Evolutionary conservation across 37 sponge, comb jelly and placozoan genomes (phyloP).

Genomic region (Oopsacas minuta): DNA sequence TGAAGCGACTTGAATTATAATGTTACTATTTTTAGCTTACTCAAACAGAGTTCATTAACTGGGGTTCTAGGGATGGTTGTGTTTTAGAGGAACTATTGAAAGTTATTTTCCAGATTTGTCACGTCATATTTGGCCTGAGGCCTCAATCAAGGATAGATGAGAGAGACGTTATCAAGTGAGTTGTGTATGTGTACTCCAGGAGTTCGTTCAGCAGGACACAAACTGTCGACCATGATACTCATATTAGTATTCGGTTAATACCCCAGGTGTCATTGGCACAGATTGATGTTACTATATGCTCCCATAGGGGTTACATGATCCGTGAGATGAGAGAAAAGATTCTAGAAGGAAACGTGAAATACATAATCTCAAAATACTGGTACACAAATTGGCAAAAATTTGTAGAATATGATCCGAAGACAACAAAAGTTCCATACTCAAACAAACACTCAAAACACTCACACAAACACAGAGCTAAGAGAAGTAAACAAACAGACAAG

Average conservation of each 20-base stretch:
- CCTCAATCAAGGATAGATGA: neutral
- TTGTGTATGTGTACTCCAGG: no score
- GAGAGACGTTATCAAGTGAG: conserved; percentile 9
- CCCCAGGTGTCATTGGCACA: neutral
- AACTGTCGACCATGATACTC: no score
- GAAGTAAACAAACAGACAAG: neutral
- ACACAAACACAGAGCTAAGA: neutral
- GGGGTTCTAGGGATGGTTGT: neutral
- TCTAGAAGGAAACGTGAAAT: neutral
- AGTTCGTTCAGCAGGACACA: no score
- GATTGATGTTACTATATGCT: neutral
- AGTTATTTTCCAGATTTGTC: conserved; percentile 9
- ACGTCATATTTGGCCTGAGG: neutral
- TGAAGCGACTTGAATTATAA: no score
- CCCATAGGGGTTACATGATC: neutral
- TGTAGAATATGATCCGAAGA: neutral
- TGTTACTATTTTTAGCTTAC: neutral
- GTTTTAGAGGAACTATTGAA: neutral
- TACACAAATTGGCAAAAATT: neutral
- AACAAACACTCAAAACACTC: neutral
- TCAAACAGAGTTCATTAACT: neutral
- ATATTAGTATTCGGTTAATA: no score
- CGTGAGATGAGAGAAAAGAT: neutral
- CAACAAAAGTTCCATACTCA: neutral
- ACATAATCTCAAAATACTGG: neutral